These are phyloP conservation scores for Turnix velox DNA, from an alignment of 2,113 vertebrate species.

Conservation along the genomic window DNA sequence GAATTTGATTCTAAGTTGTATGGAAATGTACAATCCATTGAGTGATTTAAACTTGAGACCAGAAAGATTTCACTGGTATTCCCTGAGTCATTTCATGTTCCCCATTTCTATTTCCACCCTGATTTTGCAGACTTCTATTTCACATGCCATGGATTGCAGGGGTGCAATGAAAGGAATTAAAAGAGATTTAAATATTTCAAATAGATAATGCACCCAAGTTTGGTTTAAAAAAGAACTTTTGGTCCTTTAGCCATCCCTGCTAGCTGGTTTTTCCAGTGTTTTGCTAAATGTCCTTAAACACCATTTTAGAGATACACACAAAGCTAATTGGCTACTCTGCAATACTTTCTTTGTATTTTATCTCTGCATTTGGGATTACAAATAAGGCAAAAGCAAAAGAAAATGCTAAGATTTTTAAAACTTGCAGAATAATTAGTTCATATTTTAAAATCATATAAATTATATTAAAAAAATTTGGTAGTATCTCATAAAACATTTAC, in stretches of 20 bases:
- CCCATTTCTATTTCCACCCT: neutral
- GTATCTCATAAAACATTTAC: neutral
- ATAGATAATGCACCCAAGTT: neutral
- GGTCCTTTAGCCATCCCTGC: neutral
- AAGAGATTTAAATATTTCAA: neutral
- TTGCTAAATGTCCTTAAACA: neutral
- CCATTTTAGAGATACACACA: neutral
- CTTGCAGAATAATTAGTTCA: neutral
- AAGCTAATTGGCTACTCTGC: neutral
- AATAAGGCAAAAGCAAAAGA: neutral
- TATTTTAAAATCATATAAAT: neutral
- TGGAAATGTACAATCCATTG: fast-evolving
- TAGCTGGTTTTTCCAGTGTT: neutral
- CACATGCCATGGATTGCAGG: neutral
- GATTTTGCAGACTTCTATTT: neutral
- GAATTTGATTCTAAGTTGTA: neutral
- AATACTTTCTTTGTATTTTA: neutral
- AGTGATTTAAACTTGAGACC: neutral
- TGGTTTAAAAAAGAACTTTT: neutral
- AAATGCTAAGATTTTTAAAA: neutral
- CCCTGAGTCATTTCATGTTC: neutral
- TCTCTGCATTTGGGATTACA: neutral
- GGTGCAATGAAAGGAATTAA: neutral
- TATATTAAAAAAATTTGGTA: neutral
- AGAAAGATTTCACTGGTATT: neutral